Conservation (phyloP, 2,888 invertebrate species). For the Tiliacea citrago region DNA sequence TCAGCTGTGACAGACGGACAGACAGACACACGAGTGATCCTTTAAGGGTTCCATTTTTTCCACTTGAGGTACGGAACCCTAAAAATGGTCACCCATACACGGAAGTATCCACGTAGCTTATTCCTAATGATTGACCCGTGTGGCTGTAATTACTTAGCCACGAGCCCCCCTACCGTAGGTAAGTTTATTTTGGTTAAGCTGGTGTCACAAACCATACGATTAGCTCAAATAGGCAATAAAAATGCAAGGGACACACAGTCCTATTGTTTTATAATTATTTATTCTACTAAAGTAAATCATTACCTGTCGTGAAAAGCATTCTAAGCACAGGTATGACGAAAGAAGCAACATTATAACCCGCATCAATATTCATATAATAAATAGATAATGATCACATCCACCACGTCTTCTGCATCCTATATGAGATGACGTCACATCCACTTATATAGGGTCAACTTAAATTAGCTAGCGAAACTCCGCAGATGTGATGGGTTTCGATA, state of each 20-base stretch:
- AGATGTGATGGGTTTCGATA: too few species aligned
- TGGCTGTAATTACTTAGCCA: background rate
- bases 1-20: too few species aligned
- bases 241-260: background rate
- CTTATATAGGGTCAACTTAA: background rate
- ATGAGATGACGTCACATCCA: conserved; percentile 34
- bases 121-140: background rate
- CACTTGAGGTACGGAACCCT: too few species aligned
- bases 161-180: too few species aligned
- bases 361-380: conserved; percentile 45
- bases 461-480: too few species aligned
- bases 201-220: background rate
- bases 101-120: too few species aligned
- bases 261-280: conserved; percentile 8
- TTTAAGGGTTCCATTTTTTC: too few species aligned
- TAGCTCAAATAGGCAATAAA: background rate
- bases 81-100: background rate
- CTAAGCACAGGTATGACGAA: conserved; percentile 23
- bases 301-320: conserved; percentile 25
- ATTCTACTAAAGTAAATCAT: conserved; percentile 10
- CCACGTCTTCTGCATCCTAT: conserved; percentile 38
- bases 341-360: conserved; percentile 19
- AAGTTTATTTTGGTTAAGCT: too few species aligned
- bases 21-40: too few species aligned
- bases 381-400: conserved; percentile 37